Percentiles rank a stretch among this genome's conserved stretches.
These are phyloP conservation scores for Pygoscelis adeliae DNA, from an alignment of 2,113 vertebrate genomes.

Conservation along the genomic window DNA sequence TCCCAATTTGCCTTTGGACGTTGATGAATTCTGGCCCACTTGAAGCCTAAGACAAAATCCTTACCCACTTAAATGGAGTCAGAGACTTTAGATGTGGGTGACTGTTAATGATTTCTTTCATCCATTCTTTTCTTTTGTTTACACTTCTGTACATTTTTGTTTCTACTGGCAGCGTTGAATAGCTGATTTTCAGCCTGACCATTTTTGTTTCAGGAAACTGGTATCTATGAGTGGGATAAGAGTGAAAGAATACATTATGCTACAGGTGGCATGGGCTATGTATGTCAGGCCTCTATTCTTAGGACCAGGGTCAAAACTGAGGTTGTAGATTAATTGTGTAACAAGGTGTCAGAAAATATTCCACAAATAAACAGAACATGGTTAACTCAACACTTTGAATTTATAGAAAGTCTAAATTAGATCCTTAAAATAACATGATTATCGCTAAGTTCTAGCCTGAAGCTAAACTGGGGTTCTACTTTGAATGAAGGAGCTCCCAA, in stretches of 20 bases:
- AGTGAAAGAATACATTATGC: conserved; percentile 42
- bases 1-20: neutral
- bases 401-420: conserved; percentile 77
- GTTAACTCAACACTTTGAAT: conserved; percentile 74
- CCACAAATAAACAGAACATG: conserved; percentile 81
- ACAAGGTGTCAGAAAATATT: conserved; percentile 85
- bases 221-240: neutral
- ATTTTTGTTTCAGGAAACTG: conserved; percentile 17
- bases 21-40: neutral
- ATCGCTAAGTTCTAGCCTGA: conserved; percentile 62
- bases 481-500: conserved; percentile 67
- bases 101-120: conserved; percentile 46
- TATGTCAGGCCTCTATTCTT: conserved; percentile 57
- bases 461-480: conserved; percentile 70
- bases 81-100: neutral
- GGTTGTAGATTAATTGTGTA: conserved; percentile 77
- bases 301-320: conserved; percentile 50
- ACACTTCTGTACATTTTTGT: neutral
- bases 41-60: neutral
- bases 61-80: neutral
- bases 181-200: neutral
- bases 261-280: conserved; percentile 28
- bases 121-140: conserved; percentile 37
- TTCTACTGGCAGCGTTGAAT: conserved; percentile 12
- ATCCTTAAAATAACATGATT: conserved; percentile 78